phyloP scores from a whole-genome alignment of 2,888 invertebrate genomes.

The Hirtodrosophila alboralis region DNA sequence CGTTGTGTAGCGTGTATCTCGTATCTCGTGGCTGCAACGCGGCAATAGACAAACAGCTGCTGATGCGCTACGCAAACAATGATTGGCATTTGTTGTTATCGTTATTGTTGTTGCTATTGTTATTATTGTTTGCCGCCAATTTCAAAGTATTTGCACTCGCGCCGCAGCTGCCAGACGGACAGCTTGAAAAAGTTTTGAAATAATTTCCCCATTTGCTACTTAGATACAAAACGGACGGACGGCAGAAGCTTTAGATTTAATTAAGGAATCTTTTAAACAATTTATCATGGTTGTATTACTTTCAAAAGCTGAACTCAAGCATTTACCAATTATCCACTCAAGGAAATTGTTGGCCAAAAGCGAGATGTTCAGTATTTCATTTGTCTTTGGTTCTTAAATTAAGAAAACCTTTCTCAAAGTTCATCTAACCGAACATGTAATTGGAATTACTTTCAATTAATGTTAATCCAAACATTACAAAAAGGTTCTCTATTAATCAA shows the following conservation, averaged over 20 bases:
- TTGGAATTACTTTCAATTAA: not conserved
- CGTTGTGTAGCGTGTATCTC: conserved; percentile 51
- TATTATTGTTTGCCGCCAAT: conserved; percentile 34
- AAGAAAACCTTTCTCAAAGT: no score
- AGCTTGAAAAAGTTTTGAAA: conserved; percentile 67
- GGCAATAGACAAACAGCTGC: conserved; percentile 58
- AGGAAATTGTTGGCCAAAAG: no score
- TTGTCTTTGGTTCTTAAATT: no score
- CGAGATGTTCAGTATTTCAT: no score
- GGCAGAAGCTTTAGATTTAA: conserved; percentile 61
- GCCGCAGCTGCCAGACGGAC: conserved; percentile 31
- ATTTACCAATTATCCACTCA: no score
- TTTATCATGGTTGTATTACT: conserved; percentile 42
- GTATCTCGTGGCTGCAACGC: conserved; percentile 46
- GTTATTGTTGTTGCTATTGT: conserved; percentile 41
- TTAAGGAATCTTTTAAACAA: conserved; percentile 63
- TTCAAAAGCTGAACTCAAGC: conserved; percentile 21
- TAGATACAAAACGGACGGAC: no score
- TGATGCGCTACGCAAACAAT: conserved; percentile 78
- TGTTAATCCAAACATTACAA: no score
- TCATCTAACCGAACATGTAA: no score
- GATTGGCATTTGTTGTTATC: conserved; percentile 77
- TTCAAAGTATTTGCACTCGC: conserved; percentile 70
- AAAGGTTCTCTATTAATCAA: no score
- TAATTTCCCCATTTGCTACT: conserved; percentile 63